Evolutionary conservation across 35 echinoderm and acorn worm species (phyloP).

Genomic region (Strongylocentrotus purpuratus): DNA sequence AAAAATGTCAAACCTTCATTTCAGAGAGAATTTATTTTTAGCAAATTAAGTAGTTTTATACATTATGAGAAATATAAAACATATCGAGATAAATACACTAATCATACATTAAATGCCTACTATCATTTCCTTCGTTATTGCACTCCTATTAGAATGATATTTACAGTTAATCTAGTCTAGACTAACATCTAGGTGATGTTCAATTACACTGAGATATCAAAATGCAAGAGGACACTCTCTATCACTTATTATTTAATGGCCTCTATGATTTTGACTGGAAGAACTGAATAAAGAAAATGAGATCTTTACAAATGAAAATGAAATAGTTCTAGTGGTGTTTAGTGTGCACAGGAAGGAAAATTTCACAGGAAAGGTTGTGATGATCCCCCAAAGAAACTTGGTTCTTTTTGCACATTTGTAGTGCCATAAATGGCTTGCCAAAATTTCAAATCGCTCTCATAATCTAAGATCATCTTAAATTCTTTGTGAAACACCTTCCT

Average conservation of each 20-base stretch:
- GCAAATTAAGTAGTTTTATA: background rate
- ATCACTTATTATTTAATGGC: background rate
- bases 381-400: background rate
- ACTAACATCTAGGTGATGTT: background rate
- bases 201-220: background rate
- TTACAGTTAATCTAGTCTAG: slow-evolving; percentile 12
- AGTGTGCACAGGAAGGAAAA: background rate
- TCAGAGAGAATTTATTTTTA: background rate
- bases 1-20: background rate
- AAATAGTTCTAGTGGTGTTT: background rate
- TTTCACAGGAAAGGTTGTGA: background rate
- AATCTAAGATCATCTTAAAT: too few species aligned
- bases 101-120: background rate
- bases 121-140: background rate
- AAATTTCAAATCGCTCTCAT: too few species aligned
- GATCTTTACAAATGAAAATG: background rate
- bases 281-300: background rate
- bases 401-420: too few species aligned
- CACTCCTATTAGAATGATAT: slow-evolving; percentile 18
- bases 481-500: too few species aligned
- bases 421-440: too few species aligned
- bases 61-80: background rate
- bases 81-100: background rate
- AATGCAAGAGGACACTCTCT: background rate
- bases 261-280: background rate